phyloP scores from a whole-genome alignment of 1,140 invertebrate species.

The Caenorhabditis brenneri region DNA sequence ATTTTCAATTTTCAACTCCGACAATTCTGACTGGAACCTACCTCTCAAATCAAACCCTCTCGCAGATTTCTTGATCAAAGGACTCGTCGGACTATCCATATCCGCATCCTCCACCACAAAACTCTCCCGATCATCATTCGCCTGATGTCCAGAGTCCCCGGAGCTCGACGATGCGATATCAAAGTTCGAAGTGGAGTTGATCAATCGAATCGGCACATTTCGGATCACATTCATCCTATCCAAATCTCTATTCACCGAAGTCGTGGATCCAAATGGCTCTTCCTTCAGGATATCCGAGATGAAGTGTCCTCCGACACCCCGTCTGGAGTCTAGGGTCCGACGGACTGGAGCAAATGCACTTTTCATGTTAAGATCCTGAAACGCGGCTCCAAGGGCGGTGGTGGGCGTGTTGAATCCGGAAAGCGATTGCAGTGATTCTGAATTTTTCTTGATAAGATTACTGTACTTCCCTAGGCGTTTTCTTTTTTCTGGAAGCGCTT shows the following conservation, averaged over 20 bases:
- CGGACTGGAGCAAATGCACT: constrained; percentile 43
- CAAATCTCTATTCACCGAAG: no score
- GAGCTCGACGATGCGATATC: background rate
- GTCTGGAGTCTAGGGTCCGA: background rate
- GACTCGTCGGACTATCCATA: constrained; percentile 48
- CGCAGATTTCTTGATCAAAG: constrained; percentile 21
- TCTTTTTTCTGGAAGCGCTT: background rate
- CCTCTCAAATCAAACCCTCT: constrained; percentile 22
- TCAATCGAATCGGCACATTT: constrained; percentile 1
- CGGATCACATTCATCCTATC: background rate
- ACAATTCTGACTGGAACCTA: background rate
- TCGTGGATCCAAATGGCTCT: background rate
- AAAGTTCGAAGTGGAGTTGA: background rate
- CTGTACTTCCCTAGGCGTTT: constrained; percentile 22
- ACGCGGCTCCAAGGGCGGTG: constrained; percentile 43
- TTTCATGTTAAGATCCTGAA: constrained; percentile 48
- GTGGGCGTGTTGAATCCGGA: constrained; percentile 54
- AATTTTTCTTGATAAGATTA: background rate
- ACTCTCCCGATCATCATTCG: constrained; percentile 11
- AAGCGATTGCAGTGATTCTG: constrained; percentile 39
- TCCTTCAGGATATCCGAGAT: background rate
- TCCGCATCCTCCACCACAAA: constrained; percentile 30
- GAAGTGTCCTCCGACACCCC: background rate
- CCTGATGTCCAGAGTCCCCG: constrained; percentile 26
- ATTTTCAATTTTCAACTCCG: background rate